Percentiles rank a stretch among this genome's conserved stretches.
phyloP scores from a whole-genome alignment of 2,113 vertebrate species.

The Mesitornis unicolor region DNA sequence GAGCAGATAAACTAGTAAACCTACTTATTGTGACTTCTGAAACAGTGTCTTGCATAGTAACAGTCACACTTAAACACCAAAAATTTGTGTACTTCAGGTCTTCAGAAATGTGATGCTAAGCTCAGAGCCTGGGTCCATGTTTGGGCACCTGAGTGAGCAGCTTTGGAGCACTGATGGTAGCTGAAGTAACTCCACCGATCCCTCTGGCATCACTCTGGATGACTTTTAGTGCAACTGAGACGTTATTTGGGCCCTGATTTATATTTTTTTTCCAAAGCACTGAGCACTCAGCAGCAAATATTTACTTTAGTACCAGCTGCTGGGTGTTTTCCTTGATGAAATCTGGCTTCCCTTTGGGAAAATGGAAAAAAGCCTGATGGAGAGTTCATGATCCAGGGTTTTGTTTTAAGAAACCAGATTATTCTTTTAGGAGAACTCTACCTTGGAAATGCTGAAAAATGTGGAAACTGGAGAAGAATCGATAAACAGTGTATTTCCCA shows the following conservation, averaged over 20 bases:
- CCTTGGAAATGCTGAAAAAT: not conserved
- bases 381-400: not conserved
- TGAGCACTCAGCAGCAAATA: not conserved
- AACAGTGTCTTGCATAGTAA: not conserved
- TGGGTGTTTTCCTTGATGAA: conserved; percentile 7
- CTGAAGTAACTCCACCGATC: not conserved
- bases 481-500: not conserved
- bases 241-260: not conserved
- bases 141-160: not conserved
- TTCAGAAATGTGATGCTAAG: not conserved
- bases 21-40: not conserved
- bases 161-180: not conserved
- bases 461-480: not conserved
- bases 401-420: not conserved
- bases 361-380: not conserved
- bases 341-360: not conserved
- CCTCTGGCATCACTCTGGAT: not conserved
- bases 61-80: not conserved
- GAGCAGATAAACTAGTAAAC: not conserved
- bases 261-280: not conserved
- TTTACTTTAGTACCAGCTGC: conserved; percentile 18
- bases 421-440: not conserved
- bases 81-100: not conserved
- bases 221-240: not conserved
- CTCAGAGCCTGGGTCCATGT: not conserved